Evolutionary conservation across 2,888 invertebrate species (phyloP).

Genomic region (Macrosiphum euphorbiae): DNA sequence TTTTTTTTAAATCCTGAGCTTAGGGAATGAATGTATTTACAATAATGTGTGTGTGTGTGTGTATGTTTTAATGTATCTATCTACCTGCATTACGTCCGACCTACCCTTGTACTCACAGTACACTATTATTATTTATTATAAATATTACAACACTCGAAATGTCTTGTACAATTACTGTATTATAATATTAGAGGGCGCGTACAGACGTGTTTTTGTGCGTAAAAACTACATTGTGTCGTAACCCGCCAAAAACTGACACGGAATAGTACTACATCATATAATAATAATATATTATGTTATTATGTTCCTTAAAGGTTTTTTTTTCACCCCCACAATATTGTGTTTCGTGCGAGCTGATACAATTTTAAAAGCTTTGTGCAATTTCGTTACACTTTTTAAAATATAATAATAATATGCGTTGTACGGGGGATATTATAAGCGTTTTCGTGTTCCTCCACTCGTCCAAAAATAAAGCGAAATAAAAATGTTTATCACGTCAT

Average conservation of each 20-base stretch:
- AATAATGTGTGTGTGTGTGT: no score
- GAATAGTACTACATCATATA: neutral
- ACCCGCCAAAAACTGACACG: neutral
- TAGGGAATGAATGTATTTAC: no score
- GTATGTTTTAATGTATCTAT: no score
- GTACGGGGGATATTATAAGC: neutral
- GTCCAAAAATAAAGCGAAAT: neutral
- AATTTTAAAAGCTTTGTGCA: constrained; percentile 40
- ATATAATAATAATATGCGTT: neutral
- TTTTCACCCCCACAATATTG: neutral
- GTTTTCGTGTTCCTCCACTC: neutral
- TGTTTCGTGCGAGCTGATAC: neutral
- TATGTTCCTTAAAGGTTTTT: neutral
- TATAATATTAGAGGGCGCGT: neutral
- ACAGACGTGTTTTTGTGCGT: neutral
- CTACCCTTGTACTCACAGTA: neutral
- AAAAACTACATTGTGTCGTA: neutral
- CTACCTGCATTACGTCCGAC: neutral
- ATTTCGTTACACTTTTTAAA: constrained; percentile 21
- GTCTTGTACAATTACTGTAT: neutral
- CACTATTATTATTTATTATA: no score
- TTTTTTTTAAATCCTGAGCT: no score
- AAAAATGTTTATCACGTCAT: constrained; percentile 31
- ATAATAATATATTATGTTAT: neutral
- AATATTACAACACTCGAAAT: neutral